Evolutionary conservation across 2,797 vertebrate species (phyloP).

Genomic region (Lindbergichthys nudifrons): DNA sequence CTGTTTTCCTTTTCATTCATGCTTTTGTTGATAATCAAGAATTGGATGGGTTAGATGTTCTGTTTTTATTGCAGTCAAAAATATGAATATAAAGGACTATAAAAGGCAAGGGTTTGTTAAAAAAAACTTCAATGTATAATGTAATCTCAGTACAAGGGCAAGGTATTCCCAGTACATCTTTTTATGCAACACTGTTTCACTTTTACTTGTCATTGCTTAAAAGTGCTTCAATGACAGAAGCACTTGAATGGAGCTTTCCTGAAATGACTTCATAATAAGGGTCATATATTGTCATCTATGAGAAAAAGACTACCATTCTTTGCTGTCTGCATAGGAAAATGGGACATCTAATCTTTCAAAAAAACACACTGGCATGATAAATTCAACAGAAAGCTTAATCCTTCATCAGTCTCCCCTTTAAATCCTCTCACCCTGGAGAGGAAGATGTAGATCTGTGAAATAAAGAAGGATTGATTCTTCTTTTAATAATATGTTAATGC

Average conservation of each 20-base stretch:
- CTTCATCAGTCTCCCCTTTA: constrained; percentile 32
- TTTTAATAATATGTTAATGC: not conserved
- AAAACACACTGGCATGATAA: constrained; percentile 31
- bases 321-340: constrained; percentile 25
- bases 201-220: not conserved
- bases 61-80: not conserved
- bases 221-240: constrained; percentile 7
- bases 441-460: constrained; percentile 19
- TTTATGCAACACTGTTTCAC: not conserved
- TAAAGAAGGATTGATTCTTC: not conserved
- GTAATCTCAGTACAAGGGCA: constrained; percentile 2
- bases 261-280: constrained; percentile 10
- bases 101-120: not conserved
- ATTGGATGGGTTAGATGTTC: not conserved
- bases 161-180: not conserved
- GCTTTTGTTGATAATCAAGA: constrained; percentile 14
- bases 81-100: not conserved
- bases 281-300: constrained; percentile 29
- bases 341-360: constrained; percentile 19
- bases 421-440: constrained; percentile 17
- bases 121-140: not conserved
- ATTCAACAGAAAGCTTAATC: constrained; percentile 36
- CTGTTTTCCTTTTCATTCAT: constrained; percentile 24
- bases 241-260: constrained; percentile 7
- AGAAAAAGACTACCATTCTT: constrained; percentile 26